These are phyloP conservation scores for Lepisosteus osseus DNA, from an alignment of 2,113 vertebrate species.

Conservation along the genomic window DNA sequence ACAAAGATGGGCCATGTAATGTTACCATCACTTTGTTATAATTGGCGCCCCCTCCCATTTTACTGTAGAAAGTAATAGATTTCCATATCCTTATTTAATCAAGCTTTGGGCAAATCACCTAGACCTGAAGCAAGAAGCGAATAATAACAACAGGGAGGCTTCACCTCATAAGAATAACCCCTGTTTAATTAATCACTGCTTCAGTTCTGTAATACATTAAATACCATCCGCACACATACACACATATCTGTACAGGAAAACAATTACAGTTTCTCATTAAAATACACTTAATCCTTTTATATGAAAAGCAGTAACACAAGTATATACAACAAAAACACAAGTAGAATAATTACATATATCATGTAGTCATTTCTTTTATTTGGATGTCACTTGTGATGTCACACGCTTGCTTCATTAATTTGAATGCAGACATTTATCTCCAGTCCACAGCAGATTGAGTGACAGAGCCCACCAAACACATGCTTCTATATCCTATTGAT, in stretches of 20 bases:
- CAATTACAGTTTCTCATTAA: constrained; percentile 99
- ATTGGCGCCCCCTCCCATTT: too few species aligned
- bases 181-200: neutral
- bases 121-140: neutral
- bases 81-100: neutral
- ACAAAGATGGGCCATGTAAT: too few species aligned
- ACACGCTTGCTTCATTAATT: constrained; percentile 97
- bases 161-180: constrained; percentile 1
- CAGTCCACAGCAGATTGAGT: constrained; percentile 98
- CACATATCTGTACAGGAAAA: constrained; percentile 40
- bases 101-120: neutral
- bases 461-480: constrained; percentile 98
- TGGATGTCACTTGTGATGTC: constrained; percentile 99
- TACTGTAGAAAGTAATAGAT: too few species aligned
- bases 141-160: neutral
- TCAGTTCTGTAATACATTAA: neutral
- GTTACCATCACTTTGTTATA: too few species aligned
- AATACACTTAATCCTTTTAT: constrained; percentile 99
- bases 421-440: constrained; percentile 99
- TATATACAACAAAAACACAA: constrained; percentile 99
- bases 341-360: constrained; percentile 99
- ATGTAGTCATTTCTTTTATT: constrained; percentile 99
- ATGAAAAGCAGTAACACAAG: constrained; percentile 99
- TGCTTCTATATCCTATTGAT: constrained; percentile 99
- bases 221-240: neutral